Base-by-base conservation (phyloP, 2,113 vertebrate species). In the Trinectes maculatus region DNA sequence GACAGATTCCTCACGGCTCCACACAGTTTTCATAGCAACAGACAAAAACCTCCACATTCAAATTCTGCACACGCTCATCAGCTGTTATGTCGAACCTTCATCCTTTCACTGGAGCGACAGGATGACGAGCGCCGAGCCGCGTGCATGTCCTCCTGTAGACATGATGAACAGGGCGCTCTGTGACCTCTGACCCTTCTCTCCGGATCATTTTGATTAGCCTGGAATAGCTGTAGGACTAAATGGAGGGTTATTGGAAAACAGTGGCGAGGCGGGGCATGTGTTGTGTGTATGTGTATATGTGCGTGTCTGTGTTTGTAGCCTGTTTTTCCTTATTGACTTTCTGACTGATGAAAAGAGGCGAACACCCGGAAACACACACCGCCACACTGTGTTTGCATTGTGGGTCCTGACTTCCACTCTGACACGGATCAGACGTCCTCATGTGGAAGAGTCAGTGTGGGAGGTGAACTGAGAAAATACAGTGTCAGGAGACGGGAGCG, bases 1-100 rank as follows among this genome's bases (percentile, higher is more conserved):
- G 74, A 69, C 75, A 79, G 85, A 90, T 90, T 90, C 87, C 74
- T 86, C 44, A 2, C 58, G 11, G 71, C 36, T 37, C 61, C 40
- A 77, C 68, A 11, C 47, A 75, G 43, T 59, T 72, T 72, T 71
- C 90, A 74, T 88, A 86, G 90, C 88, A 88, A 89, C 90, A 55
- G 12, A 87, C 87, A 87, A 87, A 87, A 72, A 64, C 63, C 44
- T 16, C 21, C 59, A n/a, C n/a, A 80, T 90, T 90, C 48, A 71
- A 13, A 90, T 85, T 80, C 89, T 59, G 57, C 42, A 8, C 84
- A 47, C 34, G 3, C 47, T 44, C 53, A 33, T 10, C 10, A 2
- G 26, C 60, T 56, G 53, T 44, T 33, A 18, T 31, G 42, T 19
- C 42, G 2, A 18, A 19, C 2, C 52, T 18, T 49, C 49, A 33